Percentiles rank a stretch among this genome's conserved stretches.
Conservation (phyloP, 2,888 invertebrate genomes). For the Helleia helle region DNA sequence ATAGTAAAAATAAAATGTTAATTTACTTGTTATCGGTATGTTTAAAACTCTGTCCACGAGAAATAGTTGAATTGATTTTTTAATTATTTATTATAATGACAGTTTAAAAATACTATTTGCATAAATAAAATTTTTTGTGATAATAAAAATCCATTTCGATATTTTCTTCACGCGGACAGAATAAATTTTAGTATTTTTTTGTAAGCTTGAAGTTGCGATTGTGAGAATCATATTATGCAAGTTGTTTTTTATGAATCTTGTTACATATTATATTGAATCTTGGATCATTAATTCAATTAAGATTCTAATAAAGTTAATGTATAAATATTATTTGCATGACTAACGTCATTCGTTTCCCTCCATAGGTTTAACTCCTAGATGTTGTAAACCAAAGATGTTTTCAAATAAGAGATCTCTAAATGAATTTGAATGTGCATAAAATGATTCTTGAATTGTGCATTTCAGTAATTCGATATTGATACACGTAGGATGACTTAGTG, state of each 20-base stretch:
- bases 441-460: conserved; percentile 12
- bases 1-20: conserved; percentile 8
- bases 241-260: neutral
- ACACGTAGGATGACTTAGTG: neutral
- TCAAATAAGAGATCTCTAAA: neutral
- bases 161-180: neutral
- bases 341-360: conserved; percentile 7
- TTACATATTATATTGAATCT: neutral
- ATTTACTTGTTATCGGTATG: neutral
- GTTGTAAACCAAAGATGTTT: conserved; percentile 8
- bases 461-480: neutral
- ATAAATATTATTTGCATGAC: conserved; percentile 9
- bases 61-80: too few species aligned
- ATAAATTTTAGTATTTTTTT: neutral
- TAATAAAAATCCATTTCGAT: too few species aligned
- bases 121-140: too few species aligned
- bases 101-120: too few species aligned
- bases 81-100: too few species aligned
- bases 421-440: conserved; percentile 6
- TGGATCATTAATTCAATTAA: conserved; percentile 4
- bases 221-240: conserved; percentile 8
- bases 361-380: conserved; percentile 9
- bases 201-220: conserved; percentile 3
- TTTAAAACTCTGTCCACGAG: neutral
- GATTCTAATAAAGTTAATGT: conserved; percentile 3